phyloP scores from a whole-genome alignment of 2,888 invertebrate species.

The Palloptera scutellata region DNA sequence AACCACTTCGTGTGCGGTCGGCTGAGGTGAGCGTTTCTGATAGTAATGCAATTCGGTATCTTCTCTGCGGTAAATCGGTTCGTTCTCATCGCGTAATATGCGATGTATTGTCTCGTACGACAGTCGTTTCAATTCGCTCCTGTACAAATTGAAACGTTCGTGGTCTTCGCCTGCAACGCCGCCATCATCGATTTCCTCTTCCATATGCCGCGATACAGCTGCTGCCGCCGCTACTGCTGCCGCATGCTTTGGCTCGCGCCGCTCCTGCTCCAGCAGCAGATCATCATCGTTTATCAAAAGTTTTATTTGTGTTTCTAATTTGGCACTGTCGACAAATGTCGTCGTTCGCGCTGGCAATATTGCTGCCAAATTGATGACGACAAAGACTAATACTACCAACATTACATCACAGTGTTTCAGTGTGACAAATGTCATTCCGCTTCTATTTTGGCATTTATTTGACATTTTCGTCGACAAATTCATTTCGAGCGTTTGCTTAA shows the following conservation, averaged over 20 bases:
- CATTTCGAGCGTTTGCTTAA: neutral
- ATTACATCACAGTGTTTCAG: conserved; percentile 38
- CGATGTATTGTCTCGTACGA: conserved; percentile 59
- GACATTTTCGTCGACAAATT: neutral
- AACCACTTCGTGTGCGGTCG: conserved; percentile 39
- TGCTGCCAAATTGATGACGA: conserved; percentile 32
- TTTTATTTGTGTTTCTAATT: conserved; percentile 47
- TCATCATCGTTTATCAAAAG: conserved; percentile 48
- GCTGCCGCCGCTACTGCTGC: conserved; percentile 21
- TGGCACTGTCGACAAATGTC: conserved; percentile 40
- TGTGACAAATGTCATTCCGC: conserved; percentile 35
- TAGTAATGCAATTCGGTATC: conserved; percentile 52
- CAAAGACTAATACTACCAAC: conserved; percentile 35
- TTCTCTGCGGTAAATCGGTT: conserved; percentile 50
- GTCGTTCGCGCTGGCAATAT: conserved; percentile 19
- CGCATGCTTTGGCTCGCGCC: conserved; percentile 30
- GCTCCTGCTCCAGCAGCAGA: conserved; percentile 36
- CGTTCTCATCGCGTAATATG: conserved; percentile 60
- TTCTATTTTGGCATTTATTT: conserved; percentile 29
- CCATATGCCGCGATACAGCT: neutral
- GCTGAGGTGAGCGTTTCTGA: conserved; percentile 46
- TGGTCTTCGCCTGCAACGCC: conserved; percentile 39
- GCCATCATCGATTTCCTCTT: conserved; percentile 1
- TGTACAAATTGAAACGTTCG: conserved; percentile 46
- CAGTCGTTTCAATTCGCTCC: conserved; percentile 50